Evolutionary conservation across 2,888 invertebrate genomes (phyloP), one percentile per base, ranked within the genome.

Genomic region (Campoplex nolae): DNA sequence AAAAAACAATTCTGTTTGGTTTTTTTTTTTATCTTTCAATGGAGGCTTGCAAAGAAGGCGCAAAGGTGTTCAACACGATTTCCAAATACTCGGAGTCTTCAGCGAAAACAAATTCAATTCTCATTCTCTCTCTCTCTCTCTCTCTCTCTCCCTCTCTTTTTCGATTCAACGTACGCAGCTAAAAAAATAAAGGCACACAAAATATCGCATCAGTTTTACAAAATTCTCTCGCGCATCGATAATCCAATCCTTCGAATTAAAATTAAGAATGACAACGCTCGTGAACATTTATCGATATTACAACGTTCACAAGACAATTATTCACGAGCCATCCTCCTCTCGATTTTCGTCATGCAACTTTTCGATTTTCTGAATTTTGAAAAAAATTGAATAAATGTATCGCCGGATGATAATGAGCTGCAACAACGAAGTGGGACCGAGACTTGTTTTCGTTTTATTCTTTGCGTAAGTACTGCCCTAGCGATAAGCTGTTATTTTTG

Each of bases 381-480:
- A 45, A 45, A 11, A 11, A 45, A 45, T 9, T 2, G 11, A 45
- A 45, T 45, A 45, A 45, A 13, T 45, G 13, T 11, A 13, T 45
- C 13, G 45, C 45, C 45, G 11, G 45, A 1, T 1, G 45, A 83
- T 79, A 79, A 85, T 85, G 78, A 82, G 85, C 82, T 82, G 83
- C 70, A 23, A 16, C 42, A 62, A 54, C 62, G 23, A 58, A 62
- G 16, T 38, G 38, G 38, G 62, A 32, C 3, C 62, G 62, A 9
- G 28, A 35, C 18, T 58, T 58, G 9, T 32, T 70, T 48, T 80
- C 45, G 48, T 56, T 73, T 16, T 35, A 51, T 80, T 16, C n/a
- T 76, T 83, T 56, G 75, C 80, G 83, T 80, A 83, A 86, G 83
- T 86, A 83, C 83, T 83, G 80, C 54, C 80, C 83, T 62, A 86